Evolutionary conservation across 2,113 vertebrate genomes (phyloP), one percentile per base, ranked within the genome.

Genomic region (Hippocampus mohnikei): DNA sequence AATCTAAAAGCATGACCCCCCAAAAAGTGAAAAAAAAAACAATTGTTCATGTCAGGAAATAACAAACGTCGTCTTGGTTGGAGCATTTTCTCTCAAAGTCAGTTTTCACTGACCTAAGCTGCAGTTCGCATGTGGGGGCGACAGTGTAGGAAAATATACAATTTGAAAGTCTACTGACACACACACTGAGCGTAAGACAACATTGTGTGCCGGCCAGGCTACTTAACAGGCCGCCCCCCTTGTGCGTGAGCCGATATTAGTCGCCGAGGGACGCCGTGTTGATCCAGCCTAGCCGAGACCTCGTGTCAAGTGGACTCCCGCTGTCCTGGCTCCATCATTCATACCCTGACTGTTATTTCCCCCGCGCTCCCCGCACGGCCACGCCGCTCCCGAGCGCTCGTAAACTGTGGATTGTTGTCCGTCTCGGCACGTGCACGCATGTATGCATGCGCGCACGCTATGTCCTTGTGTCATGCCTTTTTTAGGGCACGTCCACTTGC

Each of bases 231-330:
- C 66, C 62, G 52, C 77, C 53, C 27, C 52, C 52, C 33, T 64
- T 66, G 16, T 72, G 73, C 77, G 75, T 78, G 75, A 83, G 83
- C 76, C 84, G 75, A 77, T 84, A 84, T 88, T 82, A 84, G 78
- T 82, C 75, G 79, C 80, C 63, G 48, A 55, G 84, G 58, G 83
- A 87, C 78, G 75, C 73, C 55, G 55, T 86, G 88, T 89, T 89
- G 84, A 87, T 90, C 85, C 86, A 83, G 87, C 81, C 87, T 76
- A 56, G 86, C 56, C 66, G 78, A 85, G 86, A 79, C 84, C 71
- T 67, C 60, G 79, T 82, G 83, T 87, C 85, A 90, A 91, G 85
- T 89, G 88, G 86, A 83, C 77, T 86, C 89, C 84, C 60, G 82
- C 82, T 85, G 85, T 67, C 66, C 40, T 71, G 84, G 71, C 83